Base-by-base conservation (phyloP, 2,797 vertebrate genomes). In the Sarcoramphus papa region DNA sequence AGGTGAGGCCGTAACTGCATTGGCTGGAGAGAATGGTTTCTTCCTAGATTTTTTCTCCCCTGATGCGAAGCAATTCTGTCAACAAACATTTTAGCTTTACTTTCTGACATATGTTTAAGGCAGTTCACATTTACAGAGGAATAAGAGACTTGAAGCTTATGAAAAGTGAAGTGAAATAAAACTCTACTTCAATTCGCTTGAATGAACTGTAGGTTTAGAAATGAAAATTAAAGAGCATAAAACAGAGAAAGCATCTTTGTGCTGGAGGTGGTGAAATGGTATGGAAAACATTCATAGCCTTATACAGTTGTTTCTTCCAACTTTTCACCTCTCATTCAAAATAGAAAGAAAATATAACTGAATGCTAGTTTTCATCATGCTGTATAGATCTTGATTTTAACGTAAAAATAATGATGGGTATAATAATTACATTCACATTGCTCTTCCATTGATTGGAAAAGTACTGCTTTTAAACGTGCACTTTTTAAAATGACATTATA, bases 1-100 rank as follows among this genome's bases (percentile, higher is more conserved):
- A 99, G 99, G 99, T 99, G 98, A 97, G 95, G 74, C 85, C 3
- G 11, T 91, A 89, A 88, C 95, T 62, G 35, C 72, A 93, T 94
- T 96, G 84, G 37, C 78, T 77, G 51, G 67, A 85, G 31, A 69
- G 50, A 78, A 82, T 84, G 59, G 56, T 72, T 79, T 62, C 14
- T 80, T 95, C 64, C 51, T 47, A 56, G 64, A n/a, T 94, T 90
- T 84, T 90, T 56, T 69, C 30, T 92, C 47, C 77, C 43, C 28
- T 64, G 76, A 90, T 85, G 74, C 0, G 40, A 93, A 95, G 68
- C 78, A 95, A 50, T 83, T 91, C 92, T 95, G 95, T 97, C 96
- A 97, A 96, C 91, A 95, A 93, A 79, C 67, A 96, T 92, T 95
- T 82, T 90, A 60, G 59, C 82, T 79, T 67, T 76, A 88, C 73